Evolutionary conservation across 2,113 vertebrate species (phyloP), one percentile per base, ranked within the genome.

Genomic region (Lophura nycthemera): DNA sequence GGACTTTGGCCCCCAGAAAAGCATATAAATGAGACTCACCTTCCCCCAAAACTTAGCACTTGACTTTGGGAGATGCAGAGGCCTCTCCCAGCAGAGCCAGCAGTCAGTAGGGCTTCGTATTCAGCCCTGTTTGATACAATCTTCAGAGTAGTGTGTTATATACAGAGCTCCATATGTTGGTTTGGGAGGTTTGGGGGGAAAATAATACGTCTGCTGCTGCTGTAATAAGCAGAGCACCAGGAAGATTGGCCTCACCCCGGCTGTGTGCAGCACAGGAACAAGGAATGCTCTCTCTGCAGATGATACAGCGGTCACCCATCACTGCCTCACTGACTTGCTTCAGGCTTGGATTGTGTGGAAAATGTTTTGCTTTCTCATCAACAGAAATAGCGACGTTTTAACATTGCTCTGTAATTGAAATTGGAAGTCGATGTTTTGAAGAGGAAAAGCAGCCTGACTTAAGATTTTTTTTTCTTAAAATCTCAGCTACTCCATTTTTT

Each of bases 221-320:
- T 66, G 16, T n/a, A 67, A 66, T 48, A 67, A 36, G 22, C 19
- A 25, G 71, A 64, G 40, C 34, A 47, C 34, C 50, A 40, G 36
- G 45, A 30, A 48, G 61, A 40, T 42, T 69, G 30, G 66, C 11
- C 59, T 56, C 57, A 19, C 43, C n/a, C 47, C 13, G 29, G 17
- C 57, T 50, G 48, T 8, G 13, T 42, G 48, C 36, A 13, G 30
- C 34, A 16, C 9, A n/a, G 36, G 38, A 72, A 22, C 1, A 25
- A 64, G n/a, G 25, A 50, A 48, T 69, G 38, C 32, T 74, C 16
- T n/a, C 56, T 19, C n/a, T 1, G 2, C 13, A 22, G 30, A 34
- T 27, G n/a, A 8, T 10, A 15, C 36, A 48, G 45, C 10, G 2
- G 24, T 16, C 1, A 0, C 20, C 25, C 4, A 20, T 54, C 52